phyloP scores from a whole-genome alignment of 2,113 vertebrate genomes.

The Varanus komodoensis region DNA sequence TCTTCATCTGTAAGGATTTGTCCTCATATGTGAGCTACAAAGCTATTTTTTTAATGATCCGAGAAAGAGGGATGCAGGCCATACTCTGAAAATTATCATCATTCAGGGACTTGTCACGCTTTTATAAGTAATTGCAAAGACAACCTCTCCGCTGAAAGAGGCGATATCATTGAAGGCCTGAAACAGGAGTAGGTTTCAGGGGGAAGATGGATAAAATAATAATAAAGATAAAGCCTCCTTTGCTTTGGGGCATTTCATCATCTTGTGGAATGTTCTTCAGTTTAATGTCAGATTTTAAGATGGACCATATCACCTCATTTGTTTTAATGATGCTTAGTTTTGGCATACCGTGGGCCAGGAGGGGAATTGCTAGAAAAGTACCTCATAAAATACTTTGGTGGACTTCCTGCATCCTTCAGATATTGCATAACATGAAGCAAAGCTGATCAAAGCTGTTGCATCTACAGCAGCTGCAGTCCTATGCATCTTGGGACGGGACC shows the following conservation, averaged over 20 bases:
- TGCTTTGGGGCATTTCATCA: background rate
- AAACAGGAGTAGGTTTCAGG: background rate
- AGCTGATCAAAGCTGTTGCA: background rate
- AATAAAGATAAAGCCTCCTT: background rate
- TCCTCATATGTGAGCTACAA: background rate
- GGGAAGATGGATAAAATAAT: background rate
- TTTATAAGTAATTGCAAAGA: slow-evolving; percentile 1
- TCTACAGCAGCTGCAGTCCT: too few species aligned
- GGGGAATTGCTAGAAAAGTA: background rate
- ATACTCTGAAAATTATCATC: background rate
- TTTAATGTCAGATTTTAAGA: background rate
- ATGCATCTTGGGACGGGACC: too few species aligned
- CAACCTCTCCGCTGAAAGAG: background rate
- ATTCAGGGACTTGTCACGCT: background rate
- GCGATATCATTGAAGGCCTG: background rate
- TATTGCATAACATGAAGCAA: background rate
- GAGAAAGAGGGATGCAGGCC: background rate
- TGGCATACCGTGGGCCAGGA: background rate
- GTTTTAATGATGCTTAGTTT: background rate
- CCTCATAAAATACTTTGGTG: background rate
- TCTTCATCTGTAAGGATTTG: background rate
- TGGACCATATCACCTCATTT: slow-evolving; percentile 1
- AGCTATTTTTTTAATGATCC: slow-evolving; percentile 11
- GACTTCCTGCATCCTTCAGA: background rate
- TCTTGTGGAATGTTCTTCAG: background rate